Percentiles rank a stretch among this genome's conserved stretches.
Conservation (phyloP, 2,888 invertebrate species). For the Eilema depressum region DNA sequence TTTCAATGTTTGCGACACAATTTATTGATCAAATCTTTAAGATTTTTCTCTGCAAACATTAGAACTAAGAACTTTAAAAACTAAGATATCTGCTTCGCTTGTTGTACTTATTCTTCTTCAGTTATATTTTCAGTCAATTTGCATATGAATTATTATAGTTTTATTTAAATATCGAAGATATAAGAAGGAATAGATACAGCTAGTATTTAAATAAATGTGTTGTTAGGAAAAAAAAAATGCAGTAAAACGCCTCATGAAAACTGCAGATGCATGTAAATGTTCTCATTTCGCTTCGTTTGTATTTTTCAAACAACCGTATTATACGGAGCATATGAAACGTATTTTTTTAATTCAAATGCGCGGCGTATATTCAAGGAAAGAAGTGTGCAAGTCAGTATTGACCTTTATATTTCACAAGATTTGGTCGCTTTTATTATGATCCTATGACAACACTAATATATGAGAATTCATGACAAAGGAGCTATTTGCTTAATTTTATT, state of each 20-base stretch:
- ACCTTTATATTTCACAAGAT: not conserved
- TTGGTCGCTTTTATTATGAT: not conserved
- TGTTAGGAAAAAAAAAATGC: not conserved
- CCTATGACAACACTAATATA: not conserved
- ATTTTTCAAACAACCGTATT: not conserved
- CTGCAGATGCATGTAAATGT: constrained; percentile 1
- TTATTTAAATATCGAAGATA: not conserved
- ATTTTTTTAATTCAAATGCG: not conserved
- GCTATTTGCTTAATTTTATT: constrained; percentile 3
- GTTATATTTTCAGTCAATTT: no score
- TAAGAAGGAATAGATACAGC: not conserved
- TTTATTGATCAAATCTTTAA: not conserved
- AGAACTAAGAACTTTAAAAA: no score
- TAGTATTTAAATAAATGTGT: not conserved
- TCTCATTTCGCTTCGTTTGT: not conserved
- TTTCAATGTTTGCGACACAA: no score
- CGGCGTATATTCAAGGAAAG: not conserved
- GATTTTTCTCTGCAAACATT: no score
- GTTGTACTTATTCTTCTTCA: no score
- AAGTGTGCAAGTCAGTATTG: not conserved
- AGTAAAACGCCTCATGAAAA: not conserved
- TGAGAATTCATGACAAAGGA: not conserved
- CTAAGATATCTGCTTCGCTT: no score
- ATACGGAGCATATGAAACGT: not conserved
- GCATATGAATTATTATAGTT: no score